Percentiles rank a stretch among this genome's conserved stretches.
These are phyloP conservation scores for Ips typographus DNA, from an alignment of 1,140 invertebrate genomes.

Conservation along the genomic window DNA sequence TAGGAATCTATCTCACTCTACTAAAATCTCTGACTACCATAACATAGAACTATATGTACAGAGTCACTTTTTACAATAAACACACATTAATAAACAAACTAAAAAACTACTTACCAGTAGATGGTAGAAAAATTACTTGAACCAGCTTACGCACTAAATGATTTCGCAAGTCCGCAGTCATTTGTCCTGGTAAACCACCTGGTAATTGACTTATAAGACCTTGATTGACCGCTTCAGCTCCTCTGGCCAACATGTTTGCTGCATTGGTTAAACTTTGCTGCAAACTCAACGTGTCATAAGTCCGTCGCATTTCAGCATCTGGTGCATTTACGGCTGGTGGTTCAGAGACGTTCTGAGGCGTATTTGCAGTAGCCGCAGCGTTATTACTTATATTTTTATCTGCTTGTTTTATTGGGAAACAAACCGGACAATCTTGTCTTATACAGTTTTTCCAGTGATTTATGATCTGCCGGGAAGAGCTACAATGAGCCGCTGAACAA, in stretches of 20 bases:
- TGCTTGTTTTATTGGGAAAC: slow-evolving; percentile 94
- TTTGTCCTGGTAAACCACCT: slow-evolving; percentile 64
- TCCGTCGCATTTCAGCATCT: slow-evolving; percentile 72
- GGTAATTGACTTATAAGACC: slow-evolving; percentile 53
- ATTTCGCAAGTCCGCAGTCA: slow-evolving; percentile 91
- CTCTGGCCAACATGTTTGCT: slow-evolving; percentile 53
- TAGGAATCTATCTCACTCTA: no score
- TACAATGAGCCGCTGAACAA: slow-evolving; percentile 92
- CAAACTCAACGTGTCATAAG: slow-evolving; percentile 76
- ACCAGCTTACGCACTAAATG: slow-evolving; percentile 99
- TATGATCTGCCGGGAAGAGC: slow-evolving; percentile 97
- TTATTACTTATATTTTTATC: slow-evolving; percentile 70
- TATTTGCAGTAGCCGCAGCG: slow-evolving; percentile 51
- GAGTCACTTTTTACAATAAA: no score
- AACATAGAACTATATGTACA: no score
- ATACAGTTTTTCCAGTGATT: slow-evolving; percentile 99
- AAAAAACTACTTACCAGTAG: no score
- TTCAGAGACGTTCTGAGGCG: slow-evolving; percentile 47
- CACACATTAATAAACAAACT: no score
- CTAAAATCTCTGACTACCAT: no score
- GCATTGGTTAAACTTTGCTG: slow-evolving; percentile 50
- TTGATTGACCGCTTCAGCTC: slow-evolving; percentile 42
- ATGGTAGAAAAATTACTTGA: slow-evolving; percentile 98
- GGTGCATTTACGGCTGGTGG: slow-evolving; percentile 55
- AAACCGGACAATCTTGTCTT: slow-evolving; percentile 94